Percentiles rank a stretch among this genome's conserved stretches.
phyloP scores from a whole-genome alignment of 2,888 invertebrate genomes.

The Erannis defoliaria region DNA sequence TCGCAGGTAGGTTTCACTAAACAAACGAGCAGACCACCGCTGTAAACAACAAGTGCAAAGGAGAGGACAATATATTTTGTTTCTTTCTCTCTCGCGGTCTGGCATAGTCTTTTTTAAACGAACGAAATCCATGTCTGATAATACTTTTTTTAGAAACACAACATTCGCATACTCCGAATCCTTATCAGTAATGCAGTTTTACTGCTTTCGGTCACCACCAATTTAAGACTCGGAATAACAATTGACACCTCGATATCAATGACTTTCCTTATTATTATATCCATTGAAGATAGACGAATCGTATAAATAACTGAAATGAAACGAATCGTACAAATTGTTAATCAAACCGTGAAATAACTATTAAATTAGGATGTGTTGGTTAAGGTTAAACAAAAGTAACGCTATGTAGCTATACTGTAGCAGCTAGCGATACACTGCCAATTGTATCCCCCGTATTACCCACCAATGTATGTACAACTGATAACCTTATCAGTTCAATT shows the following conservation, averaged over 20 bases:
- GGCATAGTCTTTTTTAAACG: too few relatives aligned
- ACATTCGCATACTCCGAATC: not conserved
- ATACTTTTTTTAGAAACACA: not conserved
- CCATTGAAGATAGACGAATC: not conserved
- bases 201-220: not conserved
- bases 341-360: slow-evolving; percentile 15
- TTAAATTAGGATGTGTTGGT: slow-evolving; percentile 16
- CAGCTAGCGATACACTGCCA: slow-evolving; percentile 33
- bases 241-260: slow-evolving; percentile 5
- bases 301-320: slow-evolving; percentile 6
- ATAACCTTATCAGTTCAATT: slow-evolving; percentile 79
- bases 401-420: slow-evolving; percentile 16
- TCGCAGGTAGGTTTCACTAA: not conserved
- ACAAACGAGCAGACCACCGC: too few relatives aligned
- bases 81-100: too few relatives aligned
- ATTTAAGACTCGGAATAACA: not conserved
- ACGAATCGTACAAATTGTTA: slow-evolving; percentile 5
- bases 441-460: slow-evolving; percentile 29
- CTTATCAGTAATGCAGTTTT: not conserved
- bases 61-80: too few relatives aligned
- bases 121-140: too few relatives aligned
- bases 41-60: too few relatives aligned
- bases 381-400: slow-evolving; percentile 29
- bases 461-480: slow-evolving; percentile 53
- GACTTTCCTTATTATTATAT: slow-evolving; percentile 3